These are phyloP conservation scores for Distichodus sexfasciatus DNA, from an alignment of 2,797 vertebrate genomes.

Conservation along the genomic window DNA sequence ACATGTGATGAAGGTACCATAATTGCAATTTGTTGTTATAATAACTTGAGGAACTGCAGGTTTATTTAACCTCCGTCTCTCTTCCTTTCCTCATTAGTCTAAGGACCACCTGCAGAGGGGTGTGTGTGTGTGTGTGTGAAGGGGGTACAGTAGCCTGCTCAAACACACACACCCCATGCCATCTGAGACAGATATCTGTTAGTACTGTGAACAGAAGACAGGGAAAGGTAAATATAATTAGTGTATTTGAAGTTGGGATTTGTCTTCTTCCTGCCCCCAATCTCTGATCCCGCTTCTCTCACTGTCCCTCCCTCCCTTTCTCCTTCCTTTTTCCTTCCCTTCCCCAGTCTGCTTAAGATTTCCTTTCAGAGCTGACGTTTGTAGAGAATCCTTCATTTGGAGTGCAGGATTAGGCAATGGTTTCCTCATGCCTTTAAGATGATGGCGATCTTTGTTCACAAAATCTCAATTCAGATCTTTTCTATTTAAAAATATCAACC, in stretches of 20 bases:
- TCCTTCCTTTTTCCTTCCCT: not conserved
- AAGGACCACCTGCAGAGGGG: conserved; percentile 41
- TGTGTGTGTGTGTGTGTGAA: conserved; percentile 21
- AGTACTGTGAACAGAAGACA: conserved; percentile 29
- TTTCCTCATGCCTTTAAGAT: not conserved
- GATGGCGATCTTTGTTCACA: not conserved
- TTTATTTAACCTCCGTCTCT: conserved; percentile 21
- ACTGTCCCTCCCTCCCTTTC: not conserved
- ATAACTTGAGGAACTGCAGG: conserved; percentile 21
- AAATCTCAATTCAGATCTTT: too few species aligned
- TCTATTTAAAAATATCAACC: too few species aligned
- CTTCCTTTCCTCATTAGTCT: conserved; percentile 15
- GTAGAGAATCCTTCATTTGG: not conserved
- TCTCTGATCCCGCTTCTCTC: not conserved
- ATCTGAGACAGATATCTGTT: conserved; percentile 31
- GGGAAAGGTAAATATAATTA: conserved; percentile 39
- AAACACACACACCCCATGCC: not conserved
- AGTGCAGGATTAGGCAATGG: too few species aligned
- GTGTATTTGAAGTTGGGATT: conserved; percentile 3
- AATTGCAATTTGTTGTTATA: conserved; percentile 24
- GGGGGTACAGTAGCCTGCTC: conserved; percentile 22
- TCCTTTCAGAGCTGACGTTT: not conserved
- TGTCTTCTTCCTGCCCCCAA: conserved; percentile 11
- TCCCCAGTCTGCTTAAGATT: not conserved
- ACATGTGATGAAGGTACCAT: conserved; percentile 6